Evolutionary conservation across 2,888 invertebrate genomes (phyloP).

Genomic region (Meandrusa payeni): DNA sequence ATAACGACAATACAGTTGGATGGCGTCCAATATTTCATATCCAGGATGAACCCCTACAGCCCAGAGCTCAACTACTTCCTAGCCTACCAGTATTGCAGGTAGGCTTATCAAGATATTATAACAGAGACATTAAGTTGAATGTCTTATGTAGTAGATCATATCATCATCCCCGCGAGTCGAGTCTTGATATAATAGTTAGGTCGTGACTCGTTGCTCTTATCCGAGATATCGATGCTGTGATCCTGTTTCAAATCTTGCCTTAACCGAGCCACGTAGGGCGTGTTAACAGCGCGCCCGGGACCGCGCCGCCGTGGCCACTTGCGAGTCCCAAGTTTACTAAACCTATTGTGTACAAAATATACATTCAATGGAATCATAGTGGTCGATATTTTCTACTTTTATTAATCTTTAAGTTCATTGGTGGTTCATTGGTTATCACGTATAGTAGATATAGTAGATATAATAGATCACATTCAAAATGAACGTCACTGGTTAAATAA

Average conservation of each 20-base stretch:
- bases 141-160: conserved; percentile 34
- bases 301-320: too few relatives aligned
- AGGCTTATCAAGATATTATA: conserved; percentile 34
- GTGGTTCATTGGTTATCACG: too few relatives aligned
- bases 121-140: conserved; percentile 26
- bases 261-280: conserved; percentile 51
- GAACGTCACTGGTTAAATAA: too few relatives aligned
- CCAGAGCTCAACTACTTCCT: conserved; percentile 92
- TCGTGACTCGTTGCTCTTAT: conserved; percentile 70
- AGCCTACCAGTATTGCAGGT: conserved; percentile 92
- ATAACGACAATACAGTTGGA: conserved; percentile 93
- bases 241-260: conserved; percentile 51
- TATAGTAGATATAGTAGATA: too few relatives aligned
- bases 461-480: too few relatives aligned
- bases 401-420: too few relatives aligned
- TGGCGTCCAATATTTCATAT: conserved; percentile 92
- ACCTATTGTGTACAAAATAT: too few relatives aligned
- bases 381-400: too few relatives aligned
- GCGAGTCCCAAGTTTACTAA: too few relatives aligned
- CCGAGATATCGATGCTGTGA: conserved; percentile 57
- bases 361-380: too few relatives aligned
- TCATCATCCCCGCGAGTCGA: conserved; percentile 47
- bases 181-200: conserved; percentile 45
- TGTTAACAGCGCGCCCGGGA: conserved; percentile 57
- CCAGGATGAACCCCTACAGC: conserved; percentile 92